Evolutionary conservation across 1,140 invertebrate genomes (phyloP).

Genomic region (Brachionus sp.): DNA sequence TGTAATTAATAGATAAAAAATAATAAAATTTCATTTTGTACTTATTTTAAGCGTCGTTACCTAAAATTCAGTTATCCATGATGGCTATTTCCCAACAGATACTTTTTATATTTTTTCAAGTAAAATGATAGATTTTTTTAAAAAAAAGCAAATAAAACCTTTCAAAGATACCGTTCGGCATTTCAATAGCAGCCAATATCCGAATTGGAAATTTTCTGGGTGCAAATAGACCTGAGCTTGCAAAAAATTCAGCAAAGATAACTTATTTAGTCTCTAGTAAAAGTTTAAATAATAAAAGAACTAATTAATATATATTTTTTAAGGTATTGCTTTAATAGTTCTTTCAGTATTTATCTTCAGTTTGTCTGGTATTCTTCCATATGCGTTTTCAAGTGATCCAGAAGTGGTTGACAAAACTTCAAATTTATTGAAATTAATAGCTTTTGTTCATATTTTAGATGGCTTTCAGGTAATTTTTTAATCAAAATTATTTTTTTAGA

Average conservation of each 20-base stretch:
- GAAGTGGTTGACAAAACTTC: slow-evolving; percentile 6
- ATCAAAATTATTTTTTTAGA: too few species aligned
- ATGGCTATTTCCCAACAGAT: slow-evolving; percentile 33
- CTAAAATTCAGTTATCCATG: not conserved
- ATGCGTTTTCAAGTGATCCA: not conserved
- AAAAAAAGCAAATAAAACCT: not conserved
- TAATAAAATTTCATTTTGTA: not conserved
- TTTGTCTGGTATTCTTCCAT: slow-evolving; percentile 1
- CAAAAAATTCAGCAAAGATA: not conserved
- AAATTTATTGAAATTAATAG: slow-evolving; percentile 15
- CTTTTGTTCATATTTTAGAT: slow-evolving; percentile 14
- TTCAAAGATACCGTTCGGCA: slow-evolving; percentile 9
- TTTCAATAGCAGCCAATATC: slow-evolving; percentile 26
- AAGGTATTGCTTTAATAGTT: not conserved
- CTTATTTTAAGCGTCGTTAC: not conserved
- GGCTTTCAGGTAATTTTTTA: slow-evolving; percentile 44
- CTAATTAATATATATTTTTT: not conserved
- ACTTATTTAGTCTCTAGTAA: slow-evolving; percentile 1
- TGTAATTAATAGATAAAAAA: slow-evolving; percentile 9
- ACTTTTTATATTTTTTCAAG: slow-evolving; percentile 6
- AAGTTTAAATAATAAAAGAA: not conserved
- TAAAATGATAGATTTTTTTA: not conserved
- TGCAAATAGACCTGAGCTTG: not conserved
- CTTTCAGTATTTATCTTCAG: not conserved
- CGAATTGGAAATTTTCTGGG: slow-evolving; percentile 41